Base-by-base conservation (phyloP, 2,113 vertebrate genomes). In the Edolisoma coerulescens region DNA sequence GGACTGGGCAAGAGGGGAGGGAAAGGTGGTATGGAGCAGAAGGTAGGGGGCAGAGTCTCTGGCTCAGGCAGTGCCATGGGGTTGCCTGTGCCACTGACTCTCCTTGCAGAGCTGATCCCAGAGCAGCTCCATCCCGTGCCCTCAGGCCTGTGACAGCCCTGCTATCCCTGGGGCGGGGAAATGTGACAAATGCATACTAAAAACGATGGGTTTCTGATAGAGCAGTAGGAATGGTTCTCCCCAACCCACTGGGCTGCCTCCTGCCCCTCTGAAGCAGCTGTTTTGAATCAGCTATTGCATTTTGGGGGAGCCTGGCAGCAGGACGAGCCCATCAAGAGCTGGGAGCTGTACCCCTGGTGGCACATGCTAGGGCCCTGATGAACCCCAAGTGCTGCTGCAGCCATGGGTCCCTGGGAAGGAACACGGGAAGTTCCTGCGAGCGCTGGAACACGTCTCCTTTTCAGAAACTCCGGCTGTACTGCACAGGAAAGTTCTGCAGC, bases 221-320 rank as follows among this genome's bases (percentile, higher is more conserved):
- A 54, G 33, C 5, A 44, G 60, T 33, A 49, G 35, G 35, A 69
- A 28, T 69, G 75, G 7, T 63, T 54, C 54, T 45, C 56, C 60
- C 6, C 0, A 6, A 3, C 3, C 30, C 13, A 28, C 26, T 1
- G 7, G 37, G 27, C 18, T 75, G n/a, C 68, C 2, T 45, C 18
- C 44, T 35, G 28, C 33, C 52, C 21, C 27, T 47, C 24, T 24
- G 45, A 42, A 41, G n/a, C n/a, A 67, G 65, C 26, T 61, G 30
- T 12, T n/a, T 12, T 2, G 11, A 70, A 50, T 17, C 64, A 50
- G 21, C n/a, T 59, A 0, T 24, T 41, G 49, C 9, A 3, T 63
- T 56, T 33, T 50, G 49, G 54, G 41, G 44, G 39, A 67, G 57
- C 44, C 54, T 28, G n/a, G 33, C 52, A 18, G 73, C 35, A 53